Conservation (phyloP, 2,113 vertebrate genomes). For the Montifringilla adamsi region DNA sequence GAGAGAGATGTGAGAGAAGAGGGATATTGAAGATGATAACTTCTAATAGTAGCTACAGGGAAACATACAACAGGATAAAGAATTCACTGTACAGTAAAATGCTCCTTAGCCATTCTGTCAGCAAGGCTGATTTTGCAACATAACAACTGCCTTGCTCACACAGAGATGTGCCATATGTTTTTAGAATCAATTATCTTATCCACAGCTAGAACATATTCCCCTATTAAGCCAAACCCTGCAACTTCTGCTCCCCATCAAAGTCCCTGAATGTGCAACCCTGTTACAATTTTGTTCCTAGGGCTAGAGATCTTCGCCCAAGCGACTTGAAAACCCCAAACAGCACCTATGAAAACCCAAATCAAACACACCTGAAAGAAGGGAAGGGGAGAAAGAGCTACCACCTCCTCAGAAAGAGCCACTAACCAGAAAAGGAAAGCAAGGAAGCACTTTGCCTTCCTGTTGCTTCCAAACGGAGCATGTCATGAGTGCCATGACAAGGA, state of each 20-base stretch:
- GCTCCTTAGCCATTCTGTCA: not conserved
- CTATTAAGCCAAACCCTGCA: slow-evolving; percentile 11
- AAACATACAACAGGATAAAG: not conserved
- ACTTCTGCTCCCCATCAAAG: not conserved
- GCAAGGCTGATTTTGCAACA: slow-evolving; percentile 10
- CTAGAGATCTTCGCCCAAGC: not conserved
- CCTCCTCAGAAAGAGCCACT: not conserved
- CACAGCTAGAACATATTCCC: not conserved
- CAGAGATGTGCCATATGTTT: slow-evolving; percentile 39
- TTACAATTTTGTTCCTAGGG: not conserved
- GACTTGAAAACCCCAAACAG: not conserved
- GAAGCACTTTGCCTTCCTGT: not conserved
- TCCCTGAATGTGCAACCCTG: not conserved
- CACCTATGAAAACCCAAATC: not conserved
- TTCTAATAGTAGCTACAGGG: not conserved
- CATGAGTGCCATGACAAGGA: not conserved
- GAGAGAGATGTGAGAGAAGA: not conserved
- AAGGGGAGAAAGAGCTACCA: not conserved
- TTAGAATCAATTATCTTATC: slow-evolving; percentile 43
- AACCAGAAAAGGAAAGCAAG: not conserved
- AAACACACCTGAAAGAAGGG: not conserved
- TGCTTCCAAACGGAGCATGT: not conserved
- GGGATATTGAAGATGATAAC: not conserved
- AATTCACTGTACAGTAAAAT: not conserved
- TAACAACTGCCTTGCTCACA: slow-evolving; percentile 37